A percentile compares a stretch with the other conserved stretches of the same genome.
phyloP scores from a whole-genome alignment of 2,113 vertebrate species.

The Beaufortia kweichowensis region DNA sequence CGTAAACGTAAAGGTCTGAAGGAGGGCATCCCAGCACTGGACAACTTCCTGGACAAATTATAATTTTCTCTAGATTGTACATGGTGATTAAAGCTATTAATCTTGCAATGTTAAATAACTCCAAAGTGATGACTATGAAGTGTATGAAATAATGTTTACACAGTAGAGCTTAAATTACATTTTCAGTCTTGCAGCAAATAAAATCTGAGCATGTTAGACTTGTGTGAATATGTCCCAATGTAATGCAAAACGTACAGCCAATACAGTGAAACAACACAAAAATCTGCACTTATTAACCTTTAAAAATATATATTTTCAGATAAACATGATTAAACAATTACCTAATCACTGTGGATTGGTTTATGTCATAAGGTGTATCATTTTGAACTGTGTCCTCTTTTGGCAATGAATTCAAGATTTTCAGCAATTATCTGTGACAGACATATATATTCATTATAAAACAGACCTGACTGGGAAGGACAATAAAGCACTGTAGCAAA shows the following conservation, averaged over 20 bases:
- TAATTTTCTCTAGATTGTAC: constrained; percentile 28
- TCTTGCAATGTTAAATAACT: constrained; percentile 35
- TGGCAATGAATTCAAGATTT: background rate
- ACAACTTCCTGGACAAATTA: constrained; percentile 64
- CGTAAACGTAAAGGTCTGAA: constrained; percentile 62
- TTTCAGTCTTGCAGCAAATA: constrained; percentile 45
- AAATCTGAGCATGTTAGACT: constrained; percentile 35
- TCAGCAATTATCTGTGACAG: constrained; percentile 4
- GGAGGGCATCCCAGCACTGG: constrained; percentile 58
- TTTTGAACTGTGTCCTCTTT: background rate
- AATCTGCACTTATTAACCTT: background rate
- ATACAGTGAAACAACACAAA: background rate
- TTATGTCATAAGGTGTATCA: constrained; percentile 7
- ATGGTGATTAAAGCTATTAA: constrained; percentile 35
- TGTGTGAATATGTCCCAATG: constrained; percentile 17
- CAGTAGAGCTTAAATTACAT: constrained; percentile 23
- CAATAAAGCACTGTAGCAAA: constrained; percentile 21
- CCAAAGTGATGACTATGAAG: constrained; percentile 23
- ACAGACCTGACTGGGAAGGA: background rate
- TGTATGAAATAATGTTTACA: constrained; percentile 36
- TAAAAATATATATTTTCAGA: constrained; percentile 41
- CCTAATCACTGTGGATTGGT: constrained; percentile 16
- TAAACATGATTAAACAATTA: background rate
- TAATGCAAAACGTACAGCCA: background rate
- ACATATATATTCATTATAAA: background rate